Conservation (phyloP, 2,113 vertebrate species). For the Scomber colias region DNA sequence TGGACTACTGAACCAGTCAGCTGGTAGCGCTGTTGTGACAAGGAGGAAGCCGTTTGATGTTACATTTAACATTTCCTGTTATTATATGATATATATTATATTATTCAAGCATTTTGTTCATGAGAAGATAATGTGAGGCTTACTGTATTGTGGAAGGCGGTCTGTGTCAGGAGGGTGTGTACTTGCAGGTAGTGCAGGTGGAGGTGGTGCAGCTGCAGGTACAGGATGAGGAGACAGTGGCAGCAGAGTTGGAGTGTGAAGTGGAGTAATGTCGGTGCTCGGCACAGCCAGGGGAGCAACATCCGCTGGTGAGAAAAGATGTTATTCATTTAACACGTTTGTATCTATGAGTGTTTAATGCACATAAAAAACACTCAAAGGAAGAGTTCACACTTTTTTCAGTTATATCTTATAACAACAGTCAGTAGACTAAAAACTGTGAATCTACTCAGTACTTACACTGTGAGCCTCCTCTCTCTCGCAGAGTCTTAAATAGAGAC, state of each 20-base stretch:
- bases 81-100: no score
- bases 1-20: slow-evolving; percentile 94
- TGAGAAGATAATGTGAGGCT: slow-evolving; percentile 10
- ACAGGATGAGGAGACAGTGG: slow-evolving; percentile 79
- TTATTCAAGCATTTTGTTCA: not conserved
- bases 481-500: slow-evolving; percentile 94
- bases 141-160: slow-evolving; percentile 68
- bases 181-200: not conserved
- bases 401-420: no score
- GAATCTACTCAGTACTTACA: slow-evolving; percentile 80
- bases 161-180: slow-evolving; percentile 45
- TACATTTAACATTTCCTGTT: not conserved
- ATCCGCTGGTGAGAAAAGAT: slow-evolving; percentile 79
- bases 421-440: no score
- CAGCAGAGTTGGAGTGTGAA: slow-evolving; percentile 92
- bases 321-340: not conserved
- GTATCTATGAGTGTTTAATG: not conserved
- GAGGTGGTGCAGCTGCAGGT: not conserved
- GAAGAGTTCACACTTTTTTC: no score
- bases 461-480: slow-evolving; percentile 91
- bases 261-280: slow-evolving; percentile 83
- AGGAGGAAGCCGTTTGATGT: slow-evolving; percentile 18
- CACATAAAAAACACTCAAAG: not conserved
- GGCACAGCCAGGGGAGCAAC: slow-evolving; percentile 71
- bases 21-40: slow-evolving; percentile 86